Conservation (phyloP, 2,113 vertebrate genomes). For the Pardalotus punctatus region DNA sequence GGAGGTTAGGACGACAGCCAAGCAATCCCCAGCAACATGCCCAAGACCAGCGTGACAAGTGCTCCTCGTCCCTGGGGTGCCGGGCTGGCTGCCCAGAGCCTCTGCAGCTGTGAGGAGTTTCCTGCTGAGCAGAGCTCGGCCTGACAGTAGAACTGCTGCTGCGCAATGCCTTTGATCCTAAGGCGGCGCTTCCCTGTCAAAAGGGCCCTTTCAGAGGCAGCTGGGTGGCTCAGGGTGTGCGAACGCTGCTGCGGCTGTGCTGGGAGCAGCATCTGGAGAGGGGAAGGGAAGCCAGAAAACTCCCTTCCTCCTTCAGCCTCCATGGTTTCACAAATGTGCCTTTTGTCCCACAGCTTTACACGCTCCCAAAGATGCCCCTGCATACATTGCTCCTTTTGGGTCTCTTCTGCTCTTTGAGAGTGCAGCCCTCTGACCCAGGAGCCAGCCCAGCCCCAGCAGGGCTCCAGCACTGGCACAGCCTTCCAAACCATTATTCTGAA, state of each 20-base stretch:
- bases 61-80: not conserved
- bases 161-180: rapidly evolving
- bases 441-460: not conserved
- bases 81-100: not conserved
- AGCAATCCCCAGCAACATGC: too few relatives aligned
- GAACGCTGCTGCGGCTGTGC: not conserved
- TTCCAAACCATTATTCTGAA: not conserved
- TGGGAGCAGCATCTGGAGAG: not conserved
- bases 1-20: not conserved
- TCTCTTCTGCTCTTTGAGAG: not conserved
- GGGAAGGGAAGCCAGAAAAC: not conserved
- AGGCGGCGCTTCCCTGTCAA: rapidly evolving
- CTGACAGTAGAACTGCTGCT: not conserved
- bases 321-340: rapidly evolving
- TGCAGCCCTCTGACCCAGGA: not conserved
- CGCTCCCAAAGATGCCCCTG: rapidly evolving
- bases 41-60: rapidly evolving
- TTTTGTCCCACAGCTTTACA: not conserved
- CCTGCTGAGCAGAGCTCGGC: not conserved
- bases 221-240: rapidly evolving
- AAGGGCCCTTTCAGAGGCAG: rapidly evolving
- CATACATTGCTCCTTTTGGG: not conserved
- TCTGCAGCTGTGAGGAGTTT: not conserved
- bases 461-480: not conserved
- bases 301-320: not conserved